These are phyloP conservation scores for Sarcoramphus papa DNA, from an alignment of 2,797 vertebrate species.

Conservation along the genomic window DNA sequence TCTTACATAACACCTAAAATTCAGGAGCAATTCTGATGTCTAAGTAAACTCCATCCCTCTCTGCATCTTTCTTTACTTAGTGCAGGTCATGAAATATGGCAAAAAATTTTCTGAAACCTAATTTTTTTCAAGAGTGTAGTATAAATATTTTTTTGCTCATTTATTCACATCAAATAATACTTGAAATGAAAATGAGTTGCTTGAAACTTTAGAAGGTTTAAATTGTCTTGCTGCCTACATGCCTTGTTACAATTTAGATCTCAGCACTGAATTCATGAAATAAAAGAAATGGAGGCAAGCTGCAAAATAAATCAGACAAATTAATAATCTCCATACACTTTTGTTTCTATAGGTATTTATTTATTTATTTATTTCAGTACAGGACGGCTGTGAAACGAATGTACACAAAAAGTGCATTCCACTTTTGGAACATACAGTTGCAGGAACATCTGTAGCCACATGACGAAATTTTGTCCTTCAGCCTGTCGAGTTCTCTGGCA, in stretches of 20 bases:
- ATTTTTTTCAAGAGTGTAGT: not conserved
- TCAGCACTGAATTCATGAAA: not conserved
- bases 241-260: not conserved
- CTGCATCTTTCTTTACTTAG: not conserved
- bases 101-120: not conserved
- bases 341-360: not conserved
- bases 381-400: not conserved
- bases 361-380: not conserved
- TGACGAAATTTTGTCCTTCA: not conserved
- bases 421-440: not conserved
- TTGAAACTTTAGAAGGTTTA: not conserved
- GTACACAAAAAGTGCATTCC: not conserved
- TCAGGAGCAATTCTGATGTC: not conserved
- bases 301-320: not conserved
- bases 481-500: not conserved
- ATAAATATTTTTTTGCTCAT: not conserved
- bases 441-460: not conserved
- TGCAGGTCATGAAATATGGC: not conserved
- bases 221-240: not conserved
- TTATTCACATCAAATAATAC: not conserved
- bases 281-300: not conserved
- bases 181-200: not conserved
- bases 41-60: not conserved
- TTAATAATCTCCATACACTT: not conserved
- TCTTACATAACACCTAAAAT: not conserved